phyloP scores from a whole-genome alignment of 2,888 invertebrate species.

The Heliconius ethilla region DNA sequence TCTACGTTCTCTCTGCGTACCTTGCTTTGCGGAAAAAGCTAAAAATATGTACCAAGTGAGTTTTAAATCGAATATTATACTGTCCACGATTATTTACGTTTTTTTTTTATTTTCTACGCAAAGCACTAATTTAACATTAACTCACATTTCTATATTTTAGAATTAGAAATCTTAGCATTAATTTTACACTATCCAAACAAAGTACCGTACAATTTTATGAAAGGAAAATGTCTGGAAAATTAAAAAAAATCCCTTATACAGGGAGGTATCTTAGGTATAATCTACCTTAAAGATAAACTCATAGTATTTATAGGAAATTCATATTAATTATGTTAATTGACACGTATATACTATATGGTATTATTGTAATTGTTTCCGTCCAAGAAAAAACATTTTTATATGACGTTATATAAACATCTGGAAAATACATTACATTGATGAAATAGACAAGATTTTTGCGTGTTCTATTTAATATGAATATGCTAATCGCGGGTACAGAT shows the following conservation, averaged over 20 bases:
- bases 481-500: neutral
- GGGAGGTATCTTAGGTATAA: neutral
- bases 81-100: too few species aligned
- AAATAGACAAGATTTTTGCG: neutral
- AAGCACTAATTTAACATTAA: too few species aligned
- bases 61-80: too few species aligned
- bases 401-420: neutral
- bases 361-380: conserved; percentile 6
- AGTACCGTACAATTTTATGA: neutral
- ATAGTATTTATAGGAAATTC: conserved; percentile 12
- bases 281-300: neutral
- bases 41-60: too few species aligned
- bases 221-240: neutral
- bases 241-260: too few species aligned
- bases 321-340: conserved; percentile 1
- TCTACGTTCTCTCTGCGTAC: too few species aligned
- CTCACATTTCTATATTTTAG: too few species aligned
- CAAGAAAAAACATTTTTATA: neutral
- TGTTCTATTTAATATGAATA: neutral
- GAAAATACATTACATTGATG: neutral
- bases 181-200: neutral
- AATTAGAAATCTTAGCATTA: neutral
- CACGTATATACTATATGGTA: neutral
- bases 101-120: too few species aligned
- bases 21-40: too few species aligned